Base-by-base conservation (phyloP, 2,888 invertebrate species). In the Agrypnus murinus region DNA sequence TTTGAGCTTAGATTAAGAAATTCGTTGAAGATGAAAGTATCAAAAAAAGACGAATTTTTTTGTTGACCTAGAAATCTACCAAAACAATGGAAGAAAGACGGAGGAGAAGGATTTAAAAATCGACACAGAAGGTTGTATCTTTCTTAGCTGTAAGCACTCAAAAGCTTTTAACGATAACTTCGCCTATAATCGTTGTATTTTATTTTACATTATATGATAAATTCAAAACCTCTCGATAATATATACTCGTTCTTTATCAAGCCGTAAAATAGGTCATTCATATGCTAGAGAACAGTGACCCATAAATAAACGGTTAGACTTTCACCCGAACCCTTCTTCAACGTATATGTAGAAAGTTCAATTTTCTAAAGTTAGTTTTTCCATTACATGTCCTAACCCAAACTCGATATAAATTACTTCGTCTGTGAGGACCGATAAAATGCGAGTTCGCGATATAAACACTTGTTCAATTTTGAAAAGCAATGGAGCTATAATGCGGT, bases 381-480 rank as follows among this genome's bases (percentile, higher is more conserved):
- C 50, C 50, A 50, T 50, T 31, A 50, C 12, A 50, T 31, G 50
- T 50, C 45, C 45, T 46, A 45, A 60, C 45, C 60, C 31, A 60
- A 60, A 43, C 60, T 60, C 31, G 10, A 60, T 60, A 43, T 60
- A 60, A 60, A 45, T 60, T 60, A 43, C 43, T 43, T 60, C 43
- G 60, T 60, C 60, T 60, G 32, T 15, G 45, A 60, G 43, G 15
- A 45, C 60, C 45, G 60, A 50, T 50, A 50, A 50, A 50, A 60
- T 60, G 43, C 32, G 32, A 25, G 15, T 46, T 60, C 60, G 25
- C 60, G 31, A 60, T 60, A 60, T 60, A 50, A 60, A 60, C 43
- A 25, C 43, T 43, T 60, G 43, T 60, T 46, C 31, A 60, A 45
- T 60, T 60, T 60, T 43, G 46, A 50, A 31, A 34, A 60, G 45